These are phyloP conservation scores for Crypturellus tataupa DNA, from an alignment of 2,797 vertebrate genomes.

Conservation along the genomic window DNA sequence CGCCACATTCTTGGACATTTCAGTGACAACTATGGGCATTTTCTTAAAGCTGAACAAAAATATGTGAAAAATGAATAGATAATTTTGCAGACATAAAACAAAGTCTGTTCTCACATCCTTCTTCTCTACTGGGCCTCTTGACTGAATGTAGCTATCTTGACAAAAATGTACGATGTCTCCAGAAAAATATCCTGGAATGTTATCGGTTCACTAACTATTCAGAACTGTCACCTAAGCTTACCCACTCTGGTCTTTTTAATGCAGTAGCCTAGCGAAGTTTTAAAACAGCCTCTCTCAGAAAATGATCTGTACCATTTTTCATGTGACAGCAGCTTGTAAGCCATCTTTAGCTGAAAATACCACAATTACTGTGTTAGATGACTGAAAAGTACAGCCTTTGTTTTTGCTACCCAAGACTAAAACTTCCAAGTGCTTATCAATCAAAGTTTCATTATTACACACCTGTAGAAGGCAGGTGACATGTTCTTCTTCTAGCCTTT, in stretches of 20 bases:
- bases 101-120: background rate
- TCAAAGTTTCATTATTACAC: background rate
- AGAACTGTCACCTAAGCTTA: background rate
- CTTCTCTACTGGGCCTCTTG: background rate
- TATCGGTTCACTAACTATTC: background rate
- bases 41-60: background rate
- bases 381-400: background rate
- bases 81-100: background rate
- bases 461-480: constrained; percentile 99
- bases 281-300: background rate
- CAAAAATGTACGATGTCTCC: background rate
- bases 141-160: background rate
- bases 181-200: background rate
- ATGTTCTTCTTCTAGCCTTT: constrained; percentile 96
- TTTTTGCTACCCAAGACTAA: background rate
- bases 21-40: fast-evolving
- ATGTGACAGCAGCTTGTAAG: background rate
- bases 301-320: background rate
- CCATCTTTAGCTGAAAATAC: background rate
- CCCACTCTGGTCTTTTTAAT: background rate
- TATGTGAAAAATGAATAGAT: fast-evolving
- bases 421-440: background rate
- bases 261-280: background rate
- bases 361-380: background rate
- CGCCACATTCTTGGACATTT: background rate